Percentiles rank a stretch among this genome's conserved stretches.
These are phyloP conservation scores for Piscicola geometra DNA, from an alignment of 2,888 invertebrate genomes.

Conservation along the genomic window DNA sequence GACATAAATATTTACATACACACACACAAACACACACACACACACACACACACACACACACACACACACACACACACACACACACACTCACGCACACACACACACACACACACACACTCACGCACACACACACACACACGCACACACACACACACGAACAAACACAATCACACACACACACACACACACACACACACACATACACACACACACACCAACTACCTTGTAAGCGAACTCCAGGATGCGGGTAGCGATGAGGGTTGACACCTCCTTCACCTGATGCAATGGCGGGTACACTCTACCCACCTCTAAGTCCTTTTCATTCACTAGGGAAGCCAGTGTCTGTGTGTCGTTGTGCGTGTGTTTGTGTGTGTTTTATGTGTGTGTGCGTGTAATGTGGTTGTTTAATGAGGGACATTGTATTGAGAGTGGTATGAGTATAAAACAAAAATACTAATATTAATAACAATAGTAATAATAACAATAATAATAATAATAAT, in stretches of 20 bases:
- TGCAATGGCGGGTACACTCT: constrained; percentile 85
- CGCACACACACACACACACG: neutral
- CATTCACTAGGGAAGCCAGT: constrained; percentile 74
- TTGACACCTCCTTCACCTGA: constrained; percentile 76
- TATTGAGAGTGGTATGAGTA: no score
- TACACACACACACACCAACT: neutral
- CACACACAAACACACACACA: neutral
- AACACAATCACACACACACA: neutral
- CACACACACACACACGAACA: neutral
- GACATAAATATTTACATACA: neutral
- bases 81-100: no score
- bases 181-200: neutral
- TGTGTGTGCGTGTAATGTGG: no score
- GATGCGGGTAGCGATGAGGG: constrained; percentile 76
- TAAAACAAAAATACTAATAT: no score
- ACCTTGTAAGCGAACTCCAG: constrained; percentile 73
- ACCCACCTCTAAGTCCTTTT: constrained; percentile 74
- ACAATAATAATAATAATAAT: no score
- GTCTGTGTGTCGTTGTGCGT: constrained; percentile 59
- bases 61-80: no score
- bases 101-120: no score
- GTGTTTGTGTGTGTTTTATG: no score
- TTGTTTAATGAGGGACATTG: no score
- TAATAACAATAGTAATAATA: no score
- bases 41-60: neutral